Conservation (phyloP, 1,140 invertebrate species). For the Tetragonula clypearis region DNA sequence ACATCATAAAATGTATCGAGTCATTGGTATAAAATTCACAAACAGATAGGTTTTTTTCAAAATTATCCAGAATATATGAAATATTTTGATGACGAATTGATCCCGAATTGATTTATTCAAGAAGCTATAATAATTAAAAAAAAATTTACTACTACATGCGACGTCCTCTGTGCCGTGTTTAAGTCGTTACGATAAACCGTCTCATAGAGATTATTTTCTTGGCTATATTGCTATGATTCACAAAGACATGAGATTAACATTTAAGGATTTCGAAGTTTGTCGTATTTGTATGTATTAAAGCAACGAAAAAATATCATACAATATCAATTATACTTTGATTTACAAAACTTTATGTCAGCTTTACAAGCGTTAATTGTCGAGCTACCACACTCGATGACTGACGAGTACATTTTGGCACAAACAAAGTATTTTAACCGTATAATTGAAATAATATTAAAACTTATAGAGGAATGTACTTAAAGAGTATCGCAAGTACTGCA, state of each 20-base stretch:
- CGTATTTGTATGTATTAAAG: not conserved
- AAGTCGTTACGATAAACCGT: constrained; percentile 41
- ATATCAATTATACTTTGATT: not conserved
- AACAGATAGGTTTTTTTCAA: not conserved
- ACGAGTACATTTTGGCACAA: not conserved
- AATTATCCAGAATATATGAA: constrained; percentile 24
- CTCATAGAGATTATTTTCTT: constrained; percentile 39
- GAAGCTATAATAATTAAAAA: constrained; percentile 51
- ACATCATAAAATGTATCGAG: too few species aligned
- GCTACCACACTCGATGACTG: not conserved
- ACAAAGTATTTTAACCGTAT: not conserved
- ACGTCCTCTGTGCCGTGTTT: constrained; percentile 28
- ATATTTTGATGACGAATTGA: constrained; percentile 4
- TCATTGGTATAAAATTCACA: not conserved
- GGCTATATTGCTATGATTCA: constrained; percentile 57
- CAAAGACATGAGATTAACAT: constrained; percentile 31
- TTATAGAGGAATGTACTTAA: not conserved
- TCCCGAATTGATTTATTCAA: constrained; percentile 7
- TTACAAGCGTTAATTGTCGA: not conserved
- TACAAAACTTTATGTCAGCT: constrained; percentile 18
- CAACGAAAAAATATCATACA: not conserved
- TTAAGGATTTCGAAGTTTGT: not conserved
- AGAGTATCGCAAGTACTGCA: not conserved
- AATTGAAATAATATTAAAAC: not conserved
- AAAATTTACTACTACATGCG: constrained; percentile 34